phyloP scores from a whole-genome alignment of 2,888 invertebrate genomes.

The Dusona sp. region DNA sequence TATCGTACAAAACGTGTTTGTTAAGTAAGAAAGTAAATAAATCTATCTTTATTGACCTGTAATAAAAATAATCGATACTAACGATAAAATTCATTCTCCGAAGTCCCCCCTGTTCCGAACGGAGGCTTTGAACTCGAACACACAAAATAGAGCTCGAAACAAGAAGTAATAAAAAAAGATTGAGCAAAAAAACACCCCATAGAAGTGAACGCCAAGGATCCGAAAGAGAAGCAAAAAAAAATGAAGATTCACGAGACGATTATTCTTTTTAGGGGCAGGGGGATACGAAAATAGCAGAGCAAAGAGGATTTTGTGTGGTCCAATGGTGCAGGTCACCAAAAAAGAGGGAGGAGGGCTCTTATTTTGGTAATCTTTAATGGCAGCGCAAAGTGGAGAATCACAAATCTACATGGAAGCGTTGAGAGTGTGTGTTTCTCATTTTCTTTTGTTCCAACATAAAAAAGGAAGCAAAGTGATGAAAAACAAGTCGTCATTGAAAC shows the following conservation, averaged over 20 bases:
- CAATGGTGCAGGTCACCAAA: constrained; percentile 26
- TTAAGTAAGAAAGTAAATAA: neutral
- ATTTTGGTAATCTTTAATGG: constrained; percentile 58
- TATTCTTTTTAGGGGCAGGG: constrained; percentile 64
- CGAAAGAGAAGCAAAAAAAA: neutral
- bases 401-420: constrained; percentile 4
- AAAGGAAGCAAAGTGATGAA: constrained; percentile 17
- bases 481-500: constrained; percentile 58
- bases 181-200: neutral
- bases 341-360: constrained; percentile 29
- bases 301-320: constrained; percentile 65
- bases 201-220: constrained; percentile 19
- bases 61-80: neutral
- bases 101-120: neutral
- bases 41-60: neutral
- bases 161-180: neutral
- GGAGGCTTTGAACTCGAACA: constrained; percentile 47
- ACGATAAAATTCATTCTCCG: neutral
- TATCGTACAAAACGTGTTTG: neutral
- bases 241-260: constrained; percentile 47
- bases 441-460: neutral
- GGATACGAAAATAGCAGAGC: constrained; percentile 57
- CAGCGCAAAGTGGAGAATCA: constrained; percentile 24
- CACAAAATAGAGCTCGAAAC: constrained; percentile 19
- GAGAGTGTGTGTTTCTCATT: neutral